Evolutionary conservation across 2,888 invertebrate genomes (phyloP).

Genomic region (Julus scanicus): DNA sequence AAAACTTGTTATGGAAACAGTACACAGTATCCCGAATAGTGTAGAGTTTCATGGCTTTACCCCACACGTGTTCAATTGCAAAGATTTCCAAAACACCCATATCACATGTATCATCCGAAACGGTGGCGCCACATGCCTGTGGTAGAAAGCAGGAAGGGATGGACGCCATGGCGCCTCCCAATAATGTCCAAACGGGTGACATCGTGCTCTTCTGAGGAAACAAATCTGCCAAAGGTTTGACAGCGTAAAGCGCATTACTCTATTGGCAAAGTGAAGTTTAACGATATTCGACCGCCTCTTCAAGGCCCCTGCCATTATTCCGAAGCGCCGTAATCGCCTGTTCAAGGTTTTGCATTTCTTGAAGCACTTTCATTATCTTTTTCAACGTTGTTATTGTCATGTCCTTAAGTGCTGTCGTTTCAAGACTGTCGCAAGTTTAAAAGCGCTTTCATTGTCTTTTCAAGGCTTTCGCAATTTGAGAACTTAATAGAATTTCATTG

Average conservation of each 20-base stretch:
- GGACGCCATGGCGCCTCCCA: neutral
- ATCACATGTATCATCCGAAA: neutral
- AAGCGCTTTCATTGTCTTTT: neutral
- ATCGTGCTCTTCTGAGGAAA: neutral
- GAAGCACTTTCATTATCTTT: slow-evolving; percentile 16
- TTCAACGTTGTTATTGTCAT: slow-evolving; percentile 19
- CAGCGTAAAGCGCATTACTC: slow-evolving; percentile 11
- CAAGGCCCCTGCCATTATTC: neutral
- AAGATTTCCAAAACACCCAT: too few relatives aligned
- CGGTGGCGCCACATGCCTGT: neutral
- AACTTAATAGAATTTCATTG: slow-evolving; percentile 2
- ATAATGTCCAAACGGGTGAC: neutral
- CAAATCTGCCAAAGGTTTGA: slow-evolving; percentile 19
- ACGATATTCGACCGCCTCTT: slow-evolving; percentile 2
- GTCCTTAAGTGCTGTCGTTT: slow-evolving; percentile 11
- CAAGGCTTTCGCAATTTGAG: neutral
- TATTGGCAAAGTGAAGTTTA: slow-evolving; percentile 5
- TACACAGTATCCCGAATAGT: too few relatives aligned
- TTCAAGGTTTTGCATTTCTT: slow-evolving; percentile 19
- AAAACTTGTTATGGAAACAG: too few relatives aligned
- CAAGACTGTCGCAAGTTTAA: slow-evolving; percentile 19
- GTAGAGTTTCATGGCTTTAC: neutral
- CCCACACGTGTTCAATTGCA: neutral
- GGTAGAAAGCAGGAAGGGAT: neutral
- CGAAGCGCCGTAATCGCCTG: slow-evolving; percentile 19